These are phyloP conservation scores for Autographa pulchrina DNA, from an alignment of 2,888 invertebrate genomes.

Conservation along the genomic window DNA sequence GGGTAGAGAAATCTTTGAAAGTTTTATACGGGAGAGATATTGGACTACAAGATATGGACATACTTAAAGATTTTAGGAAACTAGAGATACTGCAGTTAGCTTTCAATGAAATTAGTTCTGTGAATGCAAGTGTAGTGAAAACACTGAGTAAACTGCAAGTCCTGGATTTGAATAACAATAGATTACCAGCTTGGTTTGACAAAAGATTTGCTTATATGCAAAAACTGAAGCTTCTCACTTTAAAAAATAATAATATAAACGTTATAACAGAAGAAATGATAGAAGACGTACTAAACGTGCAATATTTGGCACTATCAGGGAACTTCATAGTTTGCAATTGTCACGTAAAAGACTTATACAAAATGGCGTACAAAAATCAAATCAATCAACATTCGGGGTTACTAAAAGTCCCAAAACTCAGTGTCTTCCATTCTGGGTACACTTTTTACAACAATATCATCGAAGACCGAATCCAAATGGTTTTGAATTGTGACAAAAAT, in stretches of 20 bases:
- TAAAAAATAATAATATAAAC: conserved; percentile 89
- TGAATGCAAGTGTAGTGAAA: conserved; percentile 70
- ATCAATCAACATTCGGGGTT: conserved; percentile 4
- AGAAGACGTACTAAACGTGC: conserved; percentile 83
- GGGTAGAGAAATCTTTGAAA: conserved; percentile 78
- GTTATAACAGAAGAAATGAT: conserved; percentile 89
- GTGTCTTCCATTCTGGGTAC: conserved; percentile 67
- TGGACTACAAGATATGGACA: conserved; percentile 75
- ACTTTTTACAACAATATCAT: conserved; percentile 66
- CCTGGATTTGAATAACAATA: conserved; percentile 88
- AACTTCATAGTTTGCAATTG: conserved; percentile 91
- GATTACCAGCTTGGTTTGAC: conserved; percentile 88
- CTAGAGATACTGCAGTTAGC: conserved; percentile 84
- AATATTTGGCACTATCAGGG: conserved; percentile 85
- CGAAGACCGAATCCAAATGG: conserved; percentile 55
- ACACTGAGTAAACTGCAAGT: conserved; percentile 79
- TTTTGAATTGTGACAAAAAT: conserved; percentile 42
- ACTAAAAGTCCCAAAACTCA: background rate
- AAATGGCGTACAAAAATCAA: conserved; percentile 72
- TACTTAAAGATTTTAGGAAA: conserved; percentile 75
- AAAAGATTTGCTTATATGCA: conserved; percentile 76
- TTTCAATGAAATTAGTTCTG: conserved; percentile 83
- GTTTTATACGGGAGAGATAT: conserved; percentile 83
- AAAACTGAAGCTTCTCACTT: conserved; percentile 78
- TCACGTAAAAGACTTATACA: conserved; percentile 85